Evolutionary conservation across 2,113 vertebrate genomes (phyloP).

Genomic region (Saimiri boliviensis): DNA sequence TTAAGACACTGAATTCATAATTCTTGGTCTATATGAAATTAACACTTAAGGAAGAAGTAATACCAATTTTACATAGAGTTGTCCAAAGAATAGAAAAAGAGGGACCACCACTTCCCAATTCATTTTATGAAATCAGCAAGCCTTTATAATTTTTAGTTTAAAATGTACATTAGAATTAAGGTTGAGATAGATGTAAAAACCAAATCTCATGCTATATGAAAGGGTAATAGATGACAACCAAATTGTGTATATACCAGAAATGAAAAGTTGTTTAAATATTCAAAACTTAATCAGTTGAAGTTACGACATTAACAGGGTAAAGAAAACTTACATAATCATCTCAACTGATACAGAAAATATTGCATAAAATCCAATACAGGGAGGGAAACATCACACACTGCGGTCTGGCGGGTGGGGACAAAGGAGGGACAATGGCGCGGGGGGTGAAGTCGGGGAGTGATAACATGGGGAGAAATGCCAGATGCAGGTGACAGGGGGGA

Average conservation of each 20-base stretch:
- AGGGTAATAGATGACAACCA: neutral
- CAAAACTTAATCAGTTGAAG: neutral
- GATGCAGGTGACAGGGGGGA: too few species aligned
- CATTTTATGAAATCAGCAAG: neutral
- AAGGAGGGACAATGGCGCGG: too few species aligned
- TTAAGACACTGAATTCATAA: neutral
- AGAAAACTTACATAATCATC: neutral
- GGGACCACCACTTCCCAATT: neutral
- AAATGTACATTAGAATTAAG: too few species aligned
- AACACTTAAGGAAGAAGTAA: neutral
- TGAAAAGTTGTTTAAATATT: neutral
- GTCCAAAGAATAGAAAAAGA: neutral
- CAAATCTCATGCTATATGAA: neutral
- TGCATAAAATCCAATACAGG: neutral
- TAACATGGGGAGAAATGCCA: too few species aligned
- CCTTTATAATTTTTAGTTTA: neutral
- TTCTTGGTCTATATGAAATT: neutral
- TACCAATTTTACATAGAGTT: neutral
- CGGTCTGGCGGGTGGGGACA: fast-evolving
- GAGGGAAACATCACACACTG: too few species aligned
- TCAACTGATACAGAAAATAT: neutral
- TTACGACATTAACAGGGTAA: neutral
- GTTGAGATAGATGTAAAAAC: neutral
- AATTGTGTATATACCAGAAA: neutral
- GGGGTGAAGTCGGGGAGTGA: too few species aligned